Evolutionary conservation across 2,888 invertebrate species (phyloP).

Genomic region (Tachina lurida): DNA sequence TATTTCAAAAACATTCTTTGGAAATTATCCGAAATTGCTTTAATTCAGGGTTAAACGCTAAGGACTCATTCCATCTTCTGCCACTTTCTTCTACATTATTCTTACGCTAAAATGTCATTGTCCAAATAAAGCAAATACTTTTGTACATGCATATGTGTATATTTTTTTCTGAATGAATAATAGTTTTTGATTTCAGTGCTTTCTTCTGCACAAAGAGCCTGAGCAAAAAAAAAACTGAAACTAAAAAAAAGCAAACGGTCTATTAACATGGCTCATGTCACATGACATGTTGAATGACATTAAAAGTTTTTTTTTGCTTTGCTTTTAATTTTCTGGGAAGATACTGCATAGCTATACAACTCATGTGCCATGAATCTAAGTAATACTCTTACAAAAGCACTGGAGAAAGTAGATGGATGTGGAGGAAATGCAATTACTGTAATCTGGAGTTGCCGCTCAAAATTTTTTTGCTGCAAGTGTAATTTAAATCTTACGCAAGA

Average conservation of each 20-base stretch:
- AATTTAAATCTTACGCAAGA: neutral
- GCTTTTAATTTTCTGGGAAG: neutral
- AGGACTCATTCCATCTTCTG: too few species aligned
- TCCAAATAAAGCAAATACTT: too few species aligned
- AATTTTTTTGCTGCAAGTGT: neutral
- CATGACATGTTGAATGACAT: conserved; percentile 70
- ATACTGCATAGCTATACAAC: conserved; percentile 17
- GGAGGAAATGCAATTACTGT: conserved; percentile 32
- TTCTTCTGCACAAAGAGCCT: neutral
- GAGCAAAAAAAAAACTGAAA: neutral
- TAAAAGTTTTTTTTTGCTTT: conserved; percentile 21
- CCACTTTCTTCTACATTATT: too few species aligned
- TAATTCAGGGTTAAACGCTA: too few species aligned
- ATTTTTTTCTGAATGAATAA: neutral
- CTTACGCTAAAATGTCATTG: too few species aligned
- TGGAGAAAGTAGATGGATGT: neutral
- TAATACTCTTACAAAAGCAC: neutral
- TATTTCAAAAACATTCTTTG: too few species aligned
- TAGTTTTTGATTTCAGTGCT: neutral
- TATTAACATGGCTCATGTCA: conserved; percentile 72
- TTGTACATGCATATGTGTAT: too few species aligned
- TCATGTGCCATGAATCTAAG: neutral
- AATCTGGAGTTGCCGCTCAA: neutral
- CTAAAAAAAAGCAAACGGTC: conserved; percentile 47
- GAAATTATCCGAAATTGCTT: too few species aligned